Conservation (phyloP, 2,888 invertebrate genomes). For the Lypha dubia region DNA sequence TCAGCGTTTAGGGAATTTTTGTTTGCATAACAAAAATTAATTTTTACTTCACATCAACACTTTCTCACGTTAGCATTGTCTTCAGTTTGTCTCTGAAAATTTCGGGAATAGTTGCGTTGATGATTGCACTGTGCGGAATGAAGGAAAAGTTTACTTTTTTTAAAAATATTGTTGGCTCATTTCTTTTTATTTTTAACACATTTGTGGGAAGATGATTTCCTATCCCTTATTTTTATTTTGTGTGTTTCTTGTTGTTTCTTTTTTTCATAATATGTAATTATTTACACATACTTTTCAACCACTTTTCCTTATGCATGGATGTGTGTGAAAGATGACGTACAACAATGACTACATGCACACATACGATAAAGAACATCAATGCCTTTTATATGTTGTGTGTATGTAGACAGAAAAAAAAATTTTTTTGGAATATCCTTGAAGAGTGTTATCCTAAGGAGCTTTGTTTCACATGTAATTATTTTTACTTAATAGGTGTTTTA, state of each 20-base stretch:
- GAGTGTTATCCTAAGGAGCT: slow-evolving; percentile 33
- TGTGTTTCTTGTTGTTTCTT: slow-evolving; percentile 1
- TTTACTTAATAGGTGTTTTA: slow-evolving; percentile 38
- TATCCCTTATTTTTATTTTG: slow-evolving; percentile 19
- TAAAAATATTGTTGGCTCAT: slow-evolving; percentile 48
- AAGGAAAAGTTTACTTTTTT: slow-evolving; percentile 13
- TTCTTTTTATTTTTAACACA: slow-evolving; percentile 40
- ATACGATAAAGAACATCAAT: not conserved
- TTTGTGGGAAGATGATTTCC: slow-evolving; percentile 45
- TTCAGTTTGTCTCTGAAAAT: not conserved
- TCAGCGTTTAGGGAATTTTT: too few species aligned
- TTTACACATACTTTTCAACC: slow-evolving; percentile 21
- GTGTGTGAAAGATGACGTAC: not conserved
- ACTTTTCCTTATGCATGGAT: slow-evolving; percentile 12
- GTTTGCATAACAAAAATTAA: too few species aligned
- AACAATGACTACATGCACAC: not conserved
- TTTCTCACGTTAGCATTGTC: not conserved
- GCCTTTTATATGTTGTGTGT: not conserved
- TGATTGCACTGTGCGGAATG: not conserved
- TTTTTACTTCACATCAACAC: too few species aligned
- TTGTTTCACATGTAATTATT: slow-evolving; percentile 31
- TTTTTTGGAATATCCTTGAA: slow-evolving; percentile 41
- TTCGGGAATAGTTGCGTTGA: not conserved
- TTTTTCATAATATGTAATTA: slow-evolving; percentile 26
- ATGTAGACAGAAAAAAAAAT: slow-evolving; percentile 14